Evolutionary conservation across 2,113 vertebrate genomes (phyloP).

Genomic region (Ginglymostoma cirratum): DNA sequence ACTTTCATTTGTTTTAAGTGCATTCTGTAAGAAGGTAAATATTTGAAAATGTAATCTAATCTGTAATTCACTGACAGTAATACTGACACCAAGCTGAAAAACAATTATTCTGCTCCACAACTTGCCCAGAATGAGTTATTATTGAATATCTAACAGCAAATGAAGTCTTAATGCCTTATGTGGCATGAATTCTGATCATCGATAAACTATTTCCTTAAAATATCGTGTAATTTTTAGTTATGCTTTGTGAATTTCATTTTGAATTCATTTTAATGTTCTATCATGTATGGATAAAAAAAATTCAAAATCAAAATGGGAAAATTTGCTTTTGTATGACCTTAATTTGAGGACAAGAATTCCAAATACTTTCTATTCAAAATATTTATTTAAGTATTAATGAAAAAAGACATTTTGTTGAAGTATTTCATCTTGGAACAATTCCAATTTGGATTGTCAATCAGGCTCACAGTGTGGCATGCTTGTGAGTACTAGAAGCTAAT

Average conservation of each 20-base stretch:
- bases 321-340: background rate
- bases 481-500: no score
- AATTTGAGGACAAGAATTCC: background rate
- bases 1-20: conserved; percentile 30
- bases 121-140: background rate
- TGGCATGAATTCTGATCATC: background rate
- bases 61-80: background rate
- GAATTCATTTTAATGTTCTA: conserved; percentile 3
- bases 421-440: no score
- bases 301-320: background rate
- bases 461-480: no score
- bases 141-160: background rate
- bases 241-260: background rate
- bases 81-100: background rate
- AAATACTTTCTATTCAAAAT: background rate
- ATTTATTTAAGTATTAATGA: background rate
- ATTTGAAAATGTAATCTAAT: background rate
- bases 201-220: background rate
- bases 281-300: background rate
- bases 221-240: background rate
- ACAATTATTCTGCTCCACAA: background rate
- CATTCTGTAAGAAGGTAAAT: conserved; percentile 21
- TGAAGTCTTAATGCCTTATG: no score
- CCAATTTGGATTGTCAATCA: no score
- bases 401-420: no score